These are phyloP conservation scores for Actinostola sp. DNA, from an alignment of 92 coral and sea anemone genomes.

Conservation along the genomic window DNA sequence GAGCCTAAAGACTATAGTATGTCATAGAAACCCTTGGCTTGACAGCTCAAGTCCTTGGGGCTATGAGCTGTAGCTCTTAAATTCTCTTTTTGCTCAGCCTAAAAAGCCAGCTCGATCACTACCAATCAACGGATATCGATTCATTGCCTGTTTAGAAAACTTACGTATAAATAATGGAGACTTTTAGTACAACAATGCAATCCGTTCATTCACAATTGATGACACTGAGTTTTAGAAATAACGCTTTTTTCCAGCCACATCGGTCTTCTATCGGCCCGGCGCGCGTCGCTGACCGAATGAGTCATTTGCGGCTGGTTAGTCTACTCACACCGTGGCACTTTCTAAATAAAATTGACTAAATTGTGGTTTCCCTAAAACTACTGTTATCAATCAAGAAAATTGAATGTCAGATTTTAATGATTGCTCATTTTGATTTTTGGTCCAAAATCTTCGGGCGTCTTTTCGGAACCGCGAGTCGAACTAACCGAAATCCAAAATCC, in stretches of 20 bases:
- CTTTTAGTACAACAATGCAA: constrained; percentile 23
- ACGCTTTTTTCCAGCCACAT: neutral
- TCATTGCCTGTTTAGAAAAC: constrained; percentile 51
- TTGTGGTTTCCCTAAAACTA: constrained; percentile 1
- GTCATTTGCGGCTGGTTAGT: neutral
- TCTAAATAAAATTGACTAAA: constrained; percentile 1
- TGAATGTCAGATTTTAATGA: constrained; percentile 9
- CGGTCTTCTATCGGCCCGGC: neutral
- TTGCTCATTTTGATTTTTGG: constrained; percentile 13
- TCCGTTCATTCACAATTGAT: constrained; percentile 9
- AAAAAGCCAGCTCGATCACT: constrained; percentile 17
- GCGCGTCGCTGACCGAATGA: neutral
- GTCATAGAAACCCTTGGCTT: neutral
- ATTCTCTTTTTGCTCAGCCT: neutral
- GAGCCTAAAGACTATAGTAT: constrained; percentile 1
- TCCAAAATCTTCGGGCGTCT: neutral
- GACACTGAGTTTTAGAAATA: constrained; percentile 21
- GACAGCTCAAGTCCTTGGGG: constrained; percentile 12
- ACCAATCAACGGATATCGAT: constrained; percentile 21
- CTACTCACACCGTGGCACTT: neutral
- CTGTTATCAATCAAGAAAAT: constrained; percentile 2
- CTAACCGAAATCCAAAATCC: neutral
- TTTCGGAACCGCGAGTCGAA: neutral
- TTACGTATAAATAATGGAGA: constrained; percentile 32
- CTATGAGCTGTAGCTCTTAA: constrained; percentile 6